Base-by-base conservation (phyloP, 2,888 invertebrate genomes). In the Sinodicranocentrus sp. region DNA sequence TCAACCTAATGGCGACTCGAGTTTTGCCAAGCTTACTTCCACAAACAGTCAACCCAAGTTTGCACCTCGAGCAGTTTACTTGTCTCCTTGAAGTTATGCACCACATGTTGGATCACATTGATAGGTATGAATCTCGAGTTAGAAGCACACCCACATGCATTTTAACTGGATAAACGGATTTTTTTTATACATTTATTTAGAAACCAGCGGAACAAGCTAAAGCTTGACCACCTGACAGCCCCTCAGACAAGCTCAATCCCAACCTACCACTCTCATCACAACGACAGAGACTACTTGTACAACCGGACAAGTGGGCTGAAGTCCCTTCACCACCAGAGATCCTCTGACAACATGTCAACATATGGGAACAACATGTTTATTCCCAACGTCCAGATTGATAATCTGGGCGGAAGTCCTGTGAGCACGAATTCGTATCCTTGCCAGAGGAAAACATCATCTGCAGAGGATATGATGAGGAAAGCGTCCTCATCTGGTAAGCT, bases 11-110 rank as follows among this genome's bases (percentile, higher is more conserved):
- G 94, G 98, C 98, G 6, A 97, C 96, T 13, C 94, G 96, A 90
- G 96, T 98, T 89, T 95, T 98, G 93, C 98, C 98, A 6, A 94
- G 96, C 15, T 92, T 98, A 73, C 94, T 97, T 80, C 98, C 98
- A 21, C 97, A 97, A 90, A 95, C 97, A 0, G 95, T 98, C 82
- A 98, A 97, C 91, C 96, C 97, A 15, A 93, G 94, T 54, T 92
- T 97, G 85, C 95, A 94, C 90, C 91, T 96, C 89, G 95, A 96
- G 87, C 95, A 96, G 91, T 96, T 96, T 90, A 94, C 94, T 78
- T 92, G 93, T 88, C 92, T 97, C 33, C 92, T 96, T 86, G 95
- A 95, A 80, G 95, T 97, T 63, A 92, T 98, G 82, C 95, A 97
- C 90, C 97, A 97, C 89, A 97, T 98, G 98, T 92, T 98, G 89